Conservation (phyloP, 2,113 vertebrate species). For the Geococcyx californianus region DNA sequence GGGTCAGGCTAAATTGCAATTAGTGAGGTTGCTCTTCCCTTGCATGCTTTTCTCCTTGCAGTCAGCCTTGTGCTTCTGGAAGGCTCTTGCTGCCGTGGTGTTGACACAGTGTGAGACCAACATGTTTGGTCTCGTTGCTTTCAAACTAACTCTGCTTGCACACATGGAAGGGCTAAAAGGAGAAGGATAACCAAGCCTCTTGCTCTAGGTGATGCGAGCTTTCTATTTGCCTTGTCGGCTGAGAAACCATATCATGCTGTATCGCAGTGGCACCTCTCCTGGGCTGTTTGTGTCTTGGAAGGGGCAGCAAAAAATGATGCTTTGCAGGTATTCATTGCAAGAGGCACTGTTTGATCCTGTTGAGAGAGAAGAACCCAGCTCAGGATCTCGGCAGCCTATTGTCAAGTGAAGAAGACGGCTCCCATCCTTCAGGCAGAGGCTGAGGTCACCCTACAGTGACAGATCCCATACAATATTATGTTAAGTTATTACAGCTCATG, state of each 20-base stretch:
- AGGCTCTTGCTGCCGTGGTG: background rate
- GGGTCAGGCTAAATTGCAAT: background rate
- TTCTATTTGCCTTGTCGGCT: background rate
- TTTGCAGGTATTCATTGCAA: background rate
- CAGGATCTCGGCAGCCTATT: accelerated
- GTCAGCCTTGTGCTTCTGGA: background rate
- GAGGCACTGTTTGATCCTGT: background rate
- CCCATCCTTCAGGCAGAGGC: background rate
- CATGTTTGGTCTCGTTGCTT: background rate
- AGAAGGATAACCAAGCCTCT: background rate
- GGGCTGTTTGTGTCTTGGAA: background rate
- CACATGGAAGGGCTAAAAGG: background rate
- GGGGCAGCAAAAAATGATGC: background rate
- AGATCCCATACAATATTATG: background rate
- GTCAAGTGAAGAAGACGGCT: background rate
- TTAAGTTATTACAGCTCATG: background rate
- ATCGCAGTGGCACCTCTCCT: background rate
- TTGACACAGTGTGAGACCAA: background rate
- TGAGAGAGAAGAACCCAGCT: background rate
- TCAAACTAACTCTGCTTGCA: background rate
- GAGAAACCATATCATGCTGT: accelerated
- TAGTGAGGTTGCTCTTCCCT: background rate
- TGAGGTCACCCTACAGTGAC: background rate
- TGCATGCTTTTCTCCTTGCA: background rate
- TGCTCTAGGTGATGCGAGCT: background rate